These are phyloP conservation scores for Tetrax tetrax DNA, from an alignment of 2,113 vertebrate species.

Conservation along the genomic window DNA sequence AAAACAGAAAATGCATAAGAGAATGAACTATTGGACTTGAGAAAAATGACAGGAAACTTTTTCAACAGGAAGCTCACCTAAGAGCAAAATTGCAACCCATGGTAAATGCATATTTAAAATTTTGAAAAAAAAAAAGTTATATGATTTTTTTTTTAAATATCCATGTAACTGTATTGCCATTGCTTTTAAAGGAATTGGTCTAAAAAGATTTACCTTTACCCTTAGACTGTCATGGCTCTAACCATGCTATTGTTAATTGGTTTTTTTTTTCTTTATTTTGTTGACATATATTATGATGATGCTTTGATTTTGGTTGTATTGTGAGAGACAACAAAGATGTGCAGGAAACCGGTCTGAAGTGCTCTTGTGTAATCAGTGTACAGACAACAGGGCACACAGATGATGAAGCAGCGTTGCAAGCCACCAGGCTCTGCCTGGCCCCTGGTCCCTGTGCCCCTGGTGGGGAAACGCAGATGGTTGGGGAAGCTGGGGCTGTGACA, in stretches of 20 bases:
- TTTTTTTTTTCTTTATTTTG: background rate
- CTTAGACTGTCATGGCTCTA: background rate
- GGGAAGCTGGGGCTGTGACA: background rate
- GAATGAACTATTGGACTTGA: background rate
- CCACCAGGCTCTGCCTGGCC: accelerated
- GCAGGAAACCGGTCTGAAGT: background rate
- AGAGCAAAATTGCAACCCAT: background rate
- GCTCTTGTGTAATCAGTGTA: accelerated
- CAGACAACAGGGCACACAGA: accelerated
- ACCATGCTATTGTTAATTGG: accelerated
- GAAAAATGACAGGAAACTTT: background rate
- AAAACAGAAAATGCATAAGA: background rate
- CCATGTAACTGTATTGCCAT: background rate
- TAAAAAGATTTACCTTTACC: background rate
- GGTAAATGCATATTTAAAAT: background rate
- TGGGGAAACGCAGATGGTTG: background rate
- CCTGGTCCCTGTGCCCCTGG: accelerated
- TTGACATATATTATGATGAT: background rate
- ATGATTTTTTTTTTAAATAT: background rate
- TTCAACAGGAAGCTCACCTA: background rate
- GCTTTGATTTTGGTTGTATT: background rate
- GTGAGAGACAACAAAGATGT: background rate
- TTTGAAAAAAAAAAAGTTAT: background rate
- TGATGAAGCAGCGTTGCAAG: background rate
- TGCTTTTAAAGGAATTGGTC: background rate